These are phyloP conservation scores for Eumaeus atala DNA, from an alignment of 1,140 invertebrate species.

Conservation along the genomic window DNA sequence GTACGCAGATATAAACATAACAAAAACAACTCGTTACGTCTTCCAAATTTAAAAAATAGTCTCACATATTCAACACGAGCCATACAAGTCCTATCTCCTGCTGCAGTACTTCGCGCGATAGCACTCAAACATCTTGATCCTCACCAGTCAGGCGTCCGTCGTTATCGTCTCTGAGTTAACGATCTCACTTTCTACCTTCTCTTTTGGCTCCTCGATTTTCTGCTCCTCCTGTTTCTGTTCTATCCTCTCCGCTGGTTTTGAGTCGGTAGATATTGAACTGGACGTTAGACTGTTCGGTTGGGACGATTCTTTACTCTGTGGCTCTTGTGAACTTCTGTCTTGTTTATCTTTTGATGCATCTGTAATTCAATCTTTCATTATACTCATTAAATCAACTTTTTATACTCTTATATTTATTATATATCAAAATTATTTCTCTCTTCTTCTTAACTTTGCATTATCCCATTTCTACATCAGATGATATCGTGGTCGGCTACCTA, in stretches of 20 bases:
- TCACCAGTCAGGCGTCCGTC: conserved; percentile 56
- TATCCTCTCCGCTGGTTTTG: conserved; percentile 39
- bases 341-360: conserved; percentile 52
- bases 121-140: conserved; percentile 37
- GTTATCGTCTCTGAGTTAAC: conserved; percentile 32
- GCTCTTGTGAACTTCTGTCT: conserved; percentile 55
- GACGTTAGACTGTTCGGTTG: conserved; percentile 62
- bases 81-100: conserved; percentile 31
- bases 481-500: no score
- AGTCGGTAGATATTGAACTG: conserved; percentile 60
- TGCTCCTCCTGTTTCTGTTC: conserved; percentile 26
- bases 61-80: conserved; percentile 21
- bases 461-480: no score
- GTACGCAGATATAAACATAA: neutral
- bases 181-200: conserved; percentile 14
- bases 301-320: conserved; percentile 57
- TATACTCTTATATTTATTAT: neutral
- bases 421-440: no score
- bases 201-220: conserved; percentile 18
- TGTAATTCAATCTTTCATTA: conserved; percentile 18
- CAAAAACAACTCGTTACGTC: neutral
- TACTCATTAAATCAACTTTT: neutral
- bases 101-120: conserved; percentile 31
- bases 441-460: no score
- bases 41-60: conserved; percentile 6